Percentiles rank a stretch among this genome's conserved stretches.
These are phyloP conservation scores for Nothobranchius kuhntae DNA, from an alignment of 2,113 vertebrate genomes.

Conservation along the genomic window DNA sequence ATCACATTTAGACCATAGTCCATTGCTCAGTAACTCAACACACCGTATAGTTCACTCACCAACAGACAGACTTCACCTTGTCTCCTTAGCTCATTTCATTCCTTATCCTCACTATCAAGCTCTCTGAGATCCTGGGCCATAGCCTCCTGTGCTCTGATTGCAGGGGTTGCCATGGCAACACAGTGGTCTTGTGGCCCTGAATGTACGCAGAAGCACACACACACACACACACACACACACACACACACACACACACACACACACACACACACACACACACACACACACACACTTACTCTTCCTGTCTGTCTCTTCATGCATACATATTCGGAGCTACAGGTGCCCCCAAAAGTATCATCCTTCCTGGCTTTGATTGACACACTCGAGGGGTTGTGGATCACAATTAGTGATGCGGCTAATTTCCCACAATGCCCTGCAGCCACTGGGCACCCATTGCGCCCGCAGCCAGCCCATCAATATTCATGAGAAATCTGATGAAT, in stretches of 20 bases:
- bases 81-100: conserved; percentile 55
- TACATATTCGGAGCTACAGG: conserved; percentile 76
- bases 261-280: neutral
- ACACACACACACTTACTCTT: conserved; percentile 5
- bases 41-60: neutral
- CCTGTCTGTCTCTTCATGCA: conserved; percentile 50
- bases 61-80: conserved; percentile 6
- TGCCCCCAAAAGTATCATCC: conserved; percentile 74
- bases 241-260: no score
- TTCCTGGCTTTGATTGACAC: conserved; percentile 76
- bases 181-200: conserved; percentile 69
- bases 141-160: conserved; percentile 69
- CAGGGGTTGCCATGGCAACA: conserved; percentile 72
- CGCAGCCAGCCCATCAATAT: conserved; percentile 78
- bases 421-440: conserved; percentile 86
- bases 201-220: conserved; percentile 32
- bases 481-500: conserved; percentile 80
- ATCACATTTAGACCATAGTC: neutral
- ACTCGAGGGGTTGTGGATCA: conserved; percentile 73
- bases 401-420: conserved; percentile 85
- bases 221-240: neutral
- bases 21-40: neutral
- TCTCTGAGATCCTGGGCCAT: conserved; percentile 64
- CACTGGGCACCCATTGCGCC: conserved; percentile 74
- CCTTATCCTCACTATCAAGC: conserved; percentile 63